Evolutionary conservation across 1,140 invertebrate species (phyloP).

Genomic region (Drosophila lini): DNA sequence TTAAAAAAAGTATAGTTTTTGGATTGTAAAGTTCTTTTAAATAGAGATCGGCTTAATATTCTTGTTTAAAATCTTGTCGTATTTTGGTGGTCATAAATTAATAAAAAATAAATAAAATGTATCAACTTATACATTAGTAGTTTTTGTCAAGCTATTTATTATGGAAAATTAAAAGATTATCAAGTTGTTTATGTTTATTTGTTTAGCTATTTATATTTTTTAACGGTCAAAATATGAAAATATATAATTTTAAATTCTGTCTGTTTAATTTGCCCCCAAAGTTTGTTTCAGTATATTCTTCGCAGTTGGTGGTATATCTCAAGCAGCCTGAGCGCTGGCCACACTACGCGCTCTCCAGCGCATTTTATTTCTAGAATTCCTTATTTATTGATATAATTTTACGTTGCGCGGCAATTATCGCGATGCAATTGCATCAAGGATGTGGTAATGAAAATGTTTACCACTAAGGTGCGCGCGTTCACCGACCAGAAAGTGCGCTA

Average conservation of each 20-base stretch:
- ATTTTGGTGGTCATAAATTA: no score
- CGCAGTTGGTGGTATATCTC: neutral
- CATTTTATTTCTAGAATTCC: constrained; percentile 59
- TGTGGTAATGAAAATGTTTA: constrained; percentile 70
- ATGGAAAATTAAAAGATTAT: no score
- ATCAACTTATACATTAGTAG: no score
- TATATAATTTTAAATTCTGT: neutral
- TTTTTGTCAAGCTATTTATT: no score
- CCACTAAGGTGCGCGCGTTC: constrained; percentile 39
- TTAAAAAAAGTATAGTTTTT: neutral
- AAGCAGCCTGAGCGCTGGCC: neutral
- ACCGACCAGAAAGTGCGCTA: constrained; percentile 32
- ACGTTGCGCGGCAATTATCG: constrained; percentile 62
- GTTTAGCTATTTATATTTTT: neutral
- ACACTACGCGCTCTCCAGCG: constrained; percentile 17
- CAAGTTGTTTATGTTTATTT: no score
- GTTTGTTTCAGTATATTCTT: constrained; percentile 1
- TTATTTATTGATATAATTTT: constrained; percentile 59
- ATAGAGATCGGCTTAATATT: neutral
- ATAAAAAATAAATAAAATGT: no score
- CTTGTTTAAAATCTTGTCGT: no score
- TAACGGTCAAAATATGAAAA: neutral
- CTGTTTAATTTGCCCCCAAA: neutral
- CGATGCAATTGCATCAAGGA: constrained; percentile 59
- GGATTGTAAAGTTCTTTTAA: neutral